Evolutionary conservation across 2,888 invertebrate species (phyloP).

Genomic region (Sericinus montela): DNA sequence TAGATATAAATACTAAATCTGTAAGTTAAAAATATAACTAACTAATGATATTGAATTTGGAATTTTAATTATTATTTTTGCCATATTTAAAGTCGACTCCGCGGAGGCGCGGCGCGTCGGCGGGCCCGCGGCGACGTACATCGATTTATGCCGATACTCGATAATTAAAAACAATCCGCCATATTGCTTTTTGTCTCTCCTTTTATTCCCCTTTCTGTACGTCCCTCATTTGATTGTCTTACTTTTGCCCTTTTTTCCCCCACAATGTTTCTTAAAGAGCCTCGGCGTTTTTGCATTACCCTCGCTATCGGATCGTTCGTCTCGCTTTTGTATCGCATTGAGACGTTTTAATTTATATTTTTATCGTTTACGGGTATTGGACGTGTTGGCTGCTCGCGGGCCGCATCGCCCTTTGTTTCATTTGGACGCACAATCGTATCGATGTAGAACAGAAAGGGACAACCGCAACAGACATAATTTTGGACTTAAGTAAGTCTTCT

Average conservation of each 20-base stretch:
- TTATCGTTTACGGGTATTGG: conserved; percentile 34
- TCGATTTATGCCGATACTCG: conserved; percentile 80
- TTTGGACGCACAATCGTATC: conserved; percentile 2
- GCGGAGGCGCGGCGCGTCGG: conserved; percentile 40
- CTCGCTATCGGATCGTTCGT: conserved; percentile 54
- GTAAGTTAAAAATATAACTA: too few species aligned
- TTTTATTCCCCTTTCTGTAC: conserved; percentile 74
- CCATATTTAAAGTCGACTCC: conserved; percentile 32
- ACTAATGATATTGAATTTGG: too few species aligned
- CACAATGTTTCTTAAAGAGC: conserved; percentile 44
- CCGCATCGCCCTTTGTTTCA: conserved; percentile 26
- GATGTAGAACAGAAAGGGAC: not conserved
- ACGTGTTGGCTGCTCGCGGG: conserved; percentile 24
- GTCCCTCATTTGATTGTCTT: conserved; percentile 77
- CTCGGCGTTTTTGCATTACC: conserved; percentile 54
- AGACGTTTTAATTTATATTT: conserved; percentile 74
- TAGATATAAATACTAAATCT: too few species aligned
- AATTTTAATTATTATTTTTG: conserved; percentile 11
- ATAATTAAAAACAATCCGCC: conserved; percentile 80
- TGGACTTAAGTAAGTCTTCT: not conserved
- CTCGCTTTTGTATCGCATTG: conserved; percentile 47
- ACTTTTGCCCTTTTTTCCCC: conserved; percentile 57
- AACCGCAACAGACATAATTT: not conserved
- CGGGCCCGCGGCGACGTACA: conserved; percentile 72
- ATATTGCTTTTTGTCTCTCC: conserved; percentile 71